These are phyloP conservation scores for Clistopyga incitator DNA, from an alignment of 2,888 invertebrate species.

Conservation along the genomic window DNA sequence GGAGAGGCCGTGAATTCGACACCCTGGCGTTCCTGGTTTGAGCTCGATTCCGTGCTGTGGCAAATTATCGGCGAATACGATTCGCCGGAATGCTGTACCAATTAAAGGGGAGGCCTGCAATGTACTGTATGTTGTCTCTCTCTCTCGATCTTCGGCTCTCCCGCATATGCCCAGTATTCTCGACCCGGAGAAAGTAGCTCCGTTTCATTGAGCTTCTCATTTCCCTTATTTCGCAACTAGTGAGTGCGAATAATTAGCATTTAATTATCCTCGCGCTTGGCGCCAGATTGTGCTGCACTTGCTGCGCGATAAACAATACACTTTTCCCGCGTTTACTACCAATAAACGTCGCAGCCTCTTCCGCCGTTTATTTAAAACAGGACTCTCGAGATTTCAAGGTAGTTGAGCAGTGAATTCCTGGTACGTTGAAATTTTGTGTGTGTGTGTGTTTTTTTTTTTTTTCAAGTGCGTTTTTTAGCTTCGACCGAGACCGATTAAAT, in stretches of 20 bases:
- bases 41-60: slow-evolving; percentile 32
- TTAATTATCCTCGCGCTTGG: slow-evolving; percentile 30
- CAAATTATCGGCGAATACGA: slow-evolving; percentile 63
- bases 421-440: too few relatives aligned
- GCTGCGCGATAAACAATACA: slow-evolving; percentile 15
- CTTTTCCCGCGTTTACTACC: slow-evolving; percentile 4
- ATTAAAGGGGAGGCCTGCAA: slow-evolving; percentile 52
- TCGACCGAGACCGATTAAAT: too few relatives aligned
- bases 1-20: slow-evolving; percentile 48
- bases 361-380: background rate
- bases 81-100: slow-evolving; percentile 59
- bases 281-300: slow-evolving; percentile 3
- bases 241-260: slow-evolving; percentile 55
- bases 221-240: slow-evolving; percentile 2
- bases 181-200: background rate
- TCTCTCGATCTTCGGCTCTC: background rate
- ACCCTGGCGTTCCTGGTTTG: slow-evolving; percentile 44
- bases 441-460: too few relatives aligned
- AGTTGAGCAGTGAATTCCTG: too few relatives aligned
- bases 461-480: too few relatives aligned
- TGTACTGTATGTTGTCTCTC: slow-evolving; percentile 3
- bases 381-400: background rate
- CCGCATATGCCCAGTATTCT: background rate
- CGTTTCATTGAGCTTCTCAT: slow-evolving; percentile 7
- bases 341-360: slow-evolving; percentile 5